Conservation (phyloP, 2,797 vertebrate species). For the Poeciliopsis infans region DNA sequence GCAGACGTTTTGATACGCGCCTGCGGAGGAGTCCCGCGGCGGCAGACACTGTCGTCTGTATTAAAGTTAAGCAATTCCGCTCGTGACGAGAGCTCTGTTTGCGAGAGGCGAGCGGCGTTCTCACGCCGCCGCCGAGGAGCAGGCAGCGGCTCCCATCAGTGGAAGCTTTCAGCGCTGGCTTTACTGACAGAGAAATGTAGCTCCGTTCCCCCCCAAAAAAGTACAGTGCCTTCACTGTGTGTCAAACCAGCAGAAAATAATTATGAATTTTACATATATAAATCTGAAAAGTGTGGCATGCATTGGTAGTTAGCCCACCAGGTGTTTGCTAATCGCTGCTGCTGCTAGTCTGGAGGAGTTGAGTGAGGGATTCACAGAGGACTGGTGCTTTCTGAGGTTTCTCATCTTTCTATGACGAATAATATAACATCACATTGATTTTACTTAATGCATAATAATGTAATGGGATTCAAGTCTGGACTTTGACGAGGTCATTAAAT, state of each 20-base stretch:
- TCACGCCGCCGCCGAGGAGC: constrained; percentile 12
- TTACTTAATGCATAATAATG: too few species aligned
- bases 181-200: constrained; percentile 31
- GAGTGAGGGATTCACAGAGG: too few species aligned
- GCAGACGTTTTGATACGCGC: constrained; percentile 68
- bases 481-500: background rate
- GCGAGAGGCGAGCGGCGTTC: constrained; percentile 20
- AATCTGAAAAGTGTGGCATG: background rate
- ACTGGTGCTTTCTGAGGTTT: too few species aligned
- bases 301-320: background rate
- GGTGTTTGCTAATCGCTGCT: too few species aligned
- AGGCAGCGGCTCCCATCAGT: constrained; percentile 21
- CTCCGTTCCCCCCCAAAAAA: constrained; percentile 18
- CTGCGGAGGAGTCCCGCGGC: constrained; percentile 59
- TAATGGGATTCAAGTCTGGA: background rate
- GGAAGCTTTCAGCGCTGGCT: constrained; percentile 33
- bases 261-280: background rate
- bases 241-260: background rate
- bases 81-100: constrained; percentile 47
- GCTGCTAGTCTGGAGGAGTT: too few species aligned
- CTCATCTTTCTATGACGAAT: too few species aligned
- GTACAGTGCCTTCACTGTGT: background rate
- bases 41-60: constrained; percentile 69
- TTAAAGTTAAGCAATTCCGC: constrained; percentile 66
- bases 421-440: too few species aligned